A percentile compares a stretch with the other conserved stretches of the same genome.
phyloP scores from a whole-genome alignment of 2,113 vertebrate species.

The Erpornis zantholeuca region DNA sequence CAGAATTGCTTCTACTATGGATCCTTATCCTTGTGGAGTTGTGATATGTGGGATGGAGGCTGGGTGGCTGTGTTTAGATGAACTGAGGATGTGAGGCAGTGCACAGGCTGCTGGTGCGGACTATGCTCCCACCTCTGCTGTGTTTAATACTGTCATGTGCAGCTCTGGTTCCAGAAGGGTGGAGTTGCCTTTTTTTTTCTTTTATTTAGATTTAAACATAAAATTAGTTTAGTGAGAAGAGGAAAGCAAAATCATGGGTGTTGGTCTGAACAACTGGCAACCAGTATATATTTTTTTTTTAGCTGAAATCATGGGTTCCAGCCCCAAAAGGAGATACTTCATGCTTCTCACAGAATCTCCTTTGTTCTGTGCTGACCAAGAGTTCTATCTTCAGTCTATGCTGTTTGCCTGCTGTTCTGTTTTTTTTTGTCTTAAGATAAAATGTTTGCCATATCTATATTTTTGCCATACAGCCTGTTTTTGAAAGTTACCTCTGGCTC shows the following conservation, averaged over 20 bases:
- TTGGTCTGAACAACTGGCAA: neutral
- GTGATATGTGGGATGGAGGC: rapidly evolving
- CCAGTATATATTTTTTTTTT: neutral
- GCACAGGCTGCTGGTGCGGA: neutral
- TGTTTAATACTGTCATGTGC: neutral
- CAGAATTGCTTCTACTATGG: neutral
- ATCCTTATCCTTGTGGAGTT: neutral
- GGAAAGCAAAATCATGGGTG: neutral
- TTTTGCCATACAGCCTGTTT: neutral
- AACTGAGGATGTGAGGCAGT: neutral
- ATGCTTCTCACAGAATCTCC: neutral
- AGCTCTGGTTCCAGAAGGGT: neutral
- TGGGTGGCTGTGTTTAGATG: neutral
- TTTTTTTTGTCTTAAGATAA: neutral
- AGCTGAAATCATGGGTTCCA: neutral
- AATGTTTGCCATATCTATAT: neutral
- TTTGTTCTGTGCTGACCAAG: neutral
- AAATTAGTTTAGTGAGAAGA: neutral
- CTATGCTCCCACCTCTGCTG: neutral
- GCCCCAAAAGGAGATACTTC: neutral
- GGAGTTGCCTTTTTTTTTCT: neutral
- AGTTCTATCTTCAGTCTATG: neutral
- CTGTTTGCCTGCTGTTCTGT: neutral
- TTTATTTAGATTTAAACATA: neutral
- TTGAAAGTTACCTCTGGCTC: neutral